Conservation (phyloP, 2,888 invertebrate genomes). For the Tinea trinotella region DNA sequence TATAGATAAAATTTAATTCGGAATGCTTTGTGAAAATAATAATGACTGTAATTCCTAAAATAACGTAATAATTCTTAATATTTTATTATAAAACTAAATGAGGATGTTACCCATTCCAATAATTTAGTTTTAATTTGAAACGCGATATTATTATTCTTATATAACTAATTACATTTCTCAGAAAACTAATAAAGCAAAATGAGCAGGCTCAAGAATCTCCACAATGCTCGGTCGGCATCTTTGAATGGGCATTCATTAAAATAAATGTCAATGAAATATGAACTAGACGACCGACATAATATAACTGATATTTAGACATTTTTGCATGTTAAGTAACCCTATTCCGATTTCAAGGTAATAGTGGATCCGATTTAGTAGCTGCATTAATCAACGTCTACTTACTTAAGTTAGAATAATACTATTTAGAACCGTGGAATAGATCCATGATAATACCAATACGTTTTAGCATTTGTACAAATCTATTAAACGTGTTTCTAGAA, state of each 20-base stretch:
- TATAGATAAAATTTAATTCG: no score
- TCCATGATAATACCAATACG: no score
- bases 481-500: no score
- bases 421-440: no score
- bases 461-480: no score
- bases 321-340: slow-evolving; percentile 11
- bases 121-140: not conserved
- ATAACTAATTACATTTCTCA: slow-evolving; percentile 10
- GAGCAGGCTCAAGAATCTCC: slow-evolving; percentile 4
- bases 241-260: slow-evolving; percentile 9
- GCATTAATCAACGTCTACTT: slow-evolving; percentile 15
- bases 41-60: no score
- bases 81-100: not conserved
- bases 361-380: slow-evolving; percentile 1
- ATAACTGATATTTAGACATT: slow-evolving; percentile 11
- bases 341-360: not conserved
- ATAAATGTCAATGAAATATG: slow-evolving; percentile 15
- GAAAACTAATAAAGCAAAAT: slow-evolving; percentile 15
- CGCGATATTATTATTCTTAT: not conserved
- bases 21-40: no score
- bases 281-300: slow-evolving; percentile 2
- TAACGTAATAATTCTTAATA: no score
- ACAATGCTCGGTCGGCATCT: slow-evolving; percentile 12
- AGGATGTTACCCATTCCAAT: not conserved
- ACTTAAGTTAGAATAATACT: no score